phyloP scores from a whole-genome alignment of 2,113 vertebrate genomes.

The Catharus bicknelli region DNA sequence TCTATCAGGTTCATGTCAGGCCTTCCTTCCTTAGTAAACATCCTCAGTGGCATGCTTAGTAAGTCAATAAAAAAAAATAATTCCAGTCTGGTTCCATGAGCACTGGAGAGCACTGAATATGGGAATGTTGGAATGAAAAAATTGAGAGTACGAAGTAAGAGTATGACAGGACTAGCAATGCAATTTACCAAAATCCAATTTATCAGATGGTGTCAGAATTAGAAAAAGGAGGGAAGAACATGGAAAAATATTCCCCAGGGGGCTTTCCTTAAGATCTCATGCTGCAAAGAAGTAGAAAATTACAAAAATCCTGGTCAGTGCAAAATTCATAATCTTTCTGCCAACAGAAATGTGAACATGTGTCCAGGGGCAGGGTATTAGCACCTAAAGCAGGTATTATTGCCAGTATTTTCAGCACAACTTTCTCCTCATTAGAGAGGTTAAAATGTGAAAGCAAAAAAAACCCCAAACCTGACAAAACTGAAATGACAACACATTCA shows the following conservation, averaged over 20 bases:
- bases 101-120: neutral
- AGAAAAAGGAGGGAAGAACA: conserved; percentile 12
- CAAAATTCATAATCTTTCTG: neutral
- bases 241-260: neutral
- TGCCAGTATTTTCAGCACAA: neutral
- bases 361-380: neutral
- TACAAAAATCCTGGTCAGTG: conserved; percentile 23
- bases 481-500: neutral
- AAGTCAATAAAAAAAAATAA: conserved; percentile 51
- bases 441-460: neutral
- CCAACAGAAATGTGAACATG: neutral
- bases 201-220: conserved; percentile 33
- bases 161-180: neutral
- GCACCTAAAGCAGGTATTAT: neutral
- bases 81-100: conserved; percentile 25
- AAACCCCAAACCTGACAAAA: neutral
- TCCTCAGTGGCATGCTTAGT: conserved; percentile 16
- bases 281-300: neutral
- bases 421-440: neutral
- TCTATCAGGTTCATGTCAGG: conserved; percentile 53
- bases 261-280: conserved; percentile 20
- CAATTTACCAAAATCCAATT: conserved; percentile 20
- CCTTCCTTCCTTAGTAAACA: conserved; percentile 61
- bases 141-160: neutral
- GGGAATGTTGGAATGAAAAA: conserved; percentile 1